Base-by-base conservation (phyloP, 1,140 invertebrate genomes). In the Drosophila novamexicana region DNA sequence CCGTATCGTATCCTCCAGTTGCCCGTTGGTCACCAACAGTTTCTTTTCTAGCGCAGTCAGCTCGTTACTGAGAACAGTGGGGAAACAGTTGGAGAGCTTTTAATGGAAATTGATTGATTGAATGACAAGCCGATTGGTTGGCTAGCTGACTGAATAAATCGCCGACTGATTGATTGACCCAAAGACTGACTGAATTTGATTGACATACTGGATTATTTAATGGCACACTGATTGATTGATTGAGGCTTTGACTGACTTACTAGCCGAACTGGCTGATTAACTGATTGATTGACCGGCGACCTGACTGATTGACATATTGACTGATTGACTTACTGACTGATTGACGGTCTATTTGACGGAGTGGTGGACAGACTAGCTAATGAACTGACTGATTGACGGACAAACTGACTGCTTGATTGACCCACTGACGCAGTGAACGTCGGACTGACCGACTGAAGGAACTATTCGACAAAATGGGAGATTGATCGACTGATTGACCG, bases 31-130 rank as follows among this genome's bases (percentile, higher is more conserved):
- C 1, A 63, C 2, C 0, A 6, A 0, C 0, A 88, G 47, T 16
- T 59, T 82, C 34, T 79, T 88, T 1, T 66, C 40, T 6, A 50
- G 32, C 0, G 9, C 10, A 7, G 10, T 52, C 1, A 81, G 8
- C 6, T 78, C 29, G 16, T 72, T 81, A 0, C 82, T 85, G 39
- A 2, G n/a, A 22, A n/a, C 1, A 3, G 16, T 10, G 14, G 1
- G 10, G 1, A 6, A 16, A 2, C 29, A 36, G 22, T 29, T 22
- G 12, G 32, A 36, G 1, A 16, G 14, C 7, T 16, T 16, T 44
- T 29, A 4, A 29, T 29, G 22, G 22, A 12, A 12, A n/a, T 3
- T 39, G 22, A n/a, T 3, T 50, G 10, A 50, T 50, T 50, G 22
- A 50, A 6, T 49, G 5, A 7, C 10, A 12, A 12, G 12, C 22